Conservation (phyloP, 2,888 invertebrate species). For the Tetragonula carbonaria region DNA sequence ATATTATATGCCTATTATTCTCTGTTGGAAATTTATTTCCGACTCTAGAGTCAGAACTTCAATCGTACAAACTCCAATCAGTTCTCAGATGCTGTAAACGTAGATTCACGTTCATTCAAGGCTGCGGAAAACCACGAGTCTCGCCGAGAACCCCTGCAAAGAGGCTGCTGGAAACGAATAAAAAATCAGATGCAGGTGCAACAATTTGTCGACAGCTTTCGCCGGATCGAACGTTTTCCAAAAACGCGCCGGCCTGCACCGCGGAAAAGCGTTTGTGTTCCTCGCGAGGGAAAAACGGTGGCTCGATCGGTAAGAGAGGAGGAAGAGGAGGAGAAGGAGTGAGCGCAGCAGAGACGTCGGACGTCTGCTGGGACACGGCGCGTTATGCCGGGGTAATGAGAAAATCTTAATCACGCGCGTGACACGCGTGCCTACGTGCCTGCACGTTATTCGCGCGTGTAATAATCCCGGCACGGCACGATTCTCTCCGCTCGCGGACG, state of each 20-base stretch:
- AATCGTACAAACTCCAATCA: no score
- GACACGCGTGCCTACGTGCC: constrained; percentile 60
- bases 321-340: background rate
- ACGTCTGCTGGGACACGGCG: constrained; percentile 28
- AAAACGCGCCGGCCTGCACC: constrained; percentile 6
- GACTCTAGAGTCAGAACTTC: no score
- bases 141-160: background rate
- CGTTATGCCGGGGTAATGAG: constrained; percentile 55
- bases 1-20: no score
- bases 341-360: background rate
- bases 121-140: background rate
- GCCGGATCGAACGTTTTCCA: background rate
- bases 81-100: background rate
- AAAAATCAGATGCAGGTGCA: background rate
- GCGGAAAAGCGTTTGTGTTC: constrained; percentile 35
- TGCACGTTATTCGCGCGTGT: constrained; percentile 53
- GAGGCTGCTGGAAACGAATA: background rate
- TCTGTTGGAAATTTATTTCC: no score
- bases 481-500: constrained; percentile 31
- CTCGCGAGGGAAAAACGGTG: constrained; percentile 27
- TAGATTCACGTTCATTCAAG: background rate
- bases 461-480: constrained; percentile 53
- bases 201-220: background rate
- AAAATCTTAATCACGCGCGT: constrained; percentile 64
- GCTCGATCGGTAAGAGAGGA: background rate